Percentiles rank a stretch among this genome's conserved stretches.
Conservation (phyloP, 1,140 invertebrate genomes). For the Euwallacea similis region DNA sequence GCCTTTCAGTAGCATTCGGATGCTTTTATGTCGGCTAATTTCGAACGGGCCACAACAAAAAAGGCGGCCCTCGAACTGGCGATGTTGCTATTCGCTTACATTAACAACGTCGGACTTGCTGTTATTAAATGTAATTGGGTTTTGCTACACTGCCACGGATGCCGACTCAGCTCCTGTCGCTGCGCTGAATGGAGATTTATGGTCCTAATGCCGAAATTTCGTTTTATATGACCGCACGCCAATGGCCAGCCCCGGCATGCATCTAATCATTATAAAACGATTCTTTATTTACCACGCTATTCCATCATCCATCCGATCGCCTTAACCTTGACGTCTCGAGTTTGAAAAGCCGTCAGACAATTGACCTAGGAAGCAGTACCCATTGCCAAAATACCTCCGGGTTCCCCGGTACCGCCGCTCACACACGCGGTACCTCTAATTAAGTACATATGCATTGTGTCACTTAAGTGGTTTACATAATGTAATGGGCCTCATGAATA, state of each 20-base stretch:
- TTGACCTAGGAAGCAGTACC: constrained; percentile 35
- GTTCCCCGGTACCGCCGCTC: constrained; percentile 9
- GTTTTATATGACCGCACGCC: constrained; percentile 12
- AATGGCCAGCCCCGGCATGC: constrained; percentile 1
- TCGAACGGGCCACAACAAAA: constrained; percentile 25
- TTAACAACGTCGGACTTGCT: constrained; percentile 21
- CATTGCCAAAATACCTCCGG: constrained; percentile 38
- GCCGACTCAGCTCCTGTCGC: background rate
- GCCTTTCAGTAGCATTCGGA: constrained; percentile 38
- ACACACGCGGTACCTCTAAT: constrained; percentile 12
- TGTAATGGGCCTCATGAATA: constrained; percentile 28
- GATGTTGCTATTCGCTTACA: constrained; percentile 27
- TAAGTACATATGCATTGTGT: constrained; percentile 26
- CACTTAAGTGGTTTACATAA: constrained; percentile 29
- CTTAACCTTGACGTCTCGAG: constrained; percentile 37
- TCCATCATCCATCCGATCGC: constrained; percentile 35
- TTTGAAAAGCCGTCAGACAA: constrained; percentile 38
- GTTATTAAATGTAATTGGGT: constrained; percentile 26
- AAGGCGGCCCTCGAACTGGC: constrained; percentile 18
- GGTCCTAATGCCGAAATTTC: background rate
- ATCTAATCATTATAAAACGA: constrained; percentile 35
- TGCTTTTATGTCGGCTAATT: constrained; percentile 38
- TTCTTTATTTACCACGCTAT: constrained; percentile 36
- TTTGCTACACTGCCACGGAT: background rate
- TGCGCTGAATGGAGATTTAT: background rate